Evolutionary conservation across 2,113 vertebrate species (phyloP), one percentile per base, ranked within the genome.

Genomic region (Syngnathoides biaculeatus): DNA sequence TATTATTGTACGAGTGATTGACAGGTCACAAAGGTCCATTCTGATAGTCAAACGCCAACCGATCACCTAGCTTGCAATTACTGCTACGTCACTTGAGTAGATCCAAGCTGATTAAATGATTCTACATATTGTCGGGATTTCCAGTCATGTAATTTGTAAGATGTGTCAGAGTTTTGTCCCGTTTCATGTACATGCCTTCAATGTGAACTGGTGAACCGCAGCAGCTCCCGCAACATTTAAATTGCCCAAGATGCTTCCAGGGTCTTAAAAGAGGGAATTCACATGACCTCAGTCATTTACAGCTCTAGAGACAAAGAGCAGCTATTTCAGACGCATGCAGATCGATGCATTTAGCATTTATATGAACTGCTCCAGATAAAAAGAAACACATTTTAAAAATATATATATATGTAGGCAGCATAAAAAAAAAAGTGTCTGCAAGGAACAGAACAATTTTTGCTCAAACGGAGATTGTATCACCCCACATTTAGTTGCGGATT

Each of bases 241-340:
- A 30, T 52, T 52, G 50, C 17, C 30, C 12, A 20, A 30, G 24
- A 30, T 35, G 24, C 27, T 24, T 55, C 15, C 26, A 53, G 20
- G 58, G 12, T 38, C 2, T 67, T 11, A 47, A 39, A 12, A 50
- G 57, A 65, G 58, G 35, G 14, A 45, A 13, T 59, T 24, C 35
- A 20, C 14, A 53, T 43, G 15, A 43, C 20, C 26, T 52, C 22
- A 68, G 42, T 20, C 43, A 26, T 17, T 64, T 39, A 50, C 24
- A 30, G 57, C 55, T 40, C 8, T 26, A 42, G 35, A 62, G 57
- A 58, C 42, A 61, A 60, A 50, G 11, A 70, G 38, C 26, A 47
- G 45, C 20, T 22, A 35, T 70, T 45, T 69, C 45, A 26, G 52
- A 27, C 39, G 2, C 10, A 24, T 77, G 53, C 67, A 80, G 66